Conservation (phyloP, 2,113 vertebrate species). For the Cercocebus atys region DNA sequence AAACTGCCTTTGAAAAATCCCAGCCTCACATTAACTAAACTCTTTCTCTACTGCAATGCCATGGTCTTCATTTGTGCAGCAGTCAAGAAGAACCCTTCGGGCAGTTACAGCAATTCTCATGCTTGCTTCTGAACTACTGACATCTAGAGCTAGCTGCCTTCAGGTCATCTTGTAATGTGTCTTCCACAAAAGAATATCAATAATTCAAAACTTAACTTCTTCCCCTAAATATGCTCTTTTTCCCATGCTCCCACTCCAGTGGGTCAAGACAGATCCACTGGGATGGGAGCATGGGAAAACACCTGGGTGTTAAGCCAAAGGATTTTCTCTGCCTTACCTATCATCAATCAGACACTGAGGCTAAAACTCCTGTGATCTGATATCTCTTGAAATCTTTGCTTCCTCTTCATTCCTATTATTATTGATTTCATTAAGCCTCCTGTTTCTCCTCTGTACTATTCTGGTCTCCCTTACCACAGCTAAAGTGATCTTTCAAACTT, state of each 20-base stretch:
- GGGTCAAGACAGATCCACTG: background rate
- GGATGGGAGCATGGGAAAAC: too few relatives aligned
- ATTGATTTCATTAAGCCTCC: background rate
- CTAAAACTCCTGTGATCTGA: background rate
- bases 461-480: background rate
- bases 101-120: background rate
- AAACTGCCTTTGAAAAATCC: too few relatives aligned
- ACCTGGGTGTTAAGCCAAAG: background rate
- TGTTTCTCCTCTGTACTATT: conserved; percentile 28
- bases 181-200: background rate
- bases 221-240: background rate
- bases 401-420: background rate
- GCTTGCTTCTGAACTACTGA: background rate
- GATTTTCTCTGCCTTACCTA: background rate
- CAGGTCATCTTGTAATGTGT: background rate
- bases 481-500: conserved; percentile 30
- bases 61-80: too few relatives aligned
- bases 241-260: background rate
- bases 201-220: background rate
- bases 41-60: too few relatives aligned
- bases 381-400: background rate
- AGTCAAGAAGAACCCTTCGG: too few relatives aligned
- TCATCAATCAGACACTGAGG: background rate
- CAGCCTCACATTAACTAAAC: too few relatives aligned
- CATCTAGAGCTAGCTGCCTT: background rate